Base-by-base conservation (phyloP, 2,888 invertebrate species). In the Tetragnatha montana region DNA sequence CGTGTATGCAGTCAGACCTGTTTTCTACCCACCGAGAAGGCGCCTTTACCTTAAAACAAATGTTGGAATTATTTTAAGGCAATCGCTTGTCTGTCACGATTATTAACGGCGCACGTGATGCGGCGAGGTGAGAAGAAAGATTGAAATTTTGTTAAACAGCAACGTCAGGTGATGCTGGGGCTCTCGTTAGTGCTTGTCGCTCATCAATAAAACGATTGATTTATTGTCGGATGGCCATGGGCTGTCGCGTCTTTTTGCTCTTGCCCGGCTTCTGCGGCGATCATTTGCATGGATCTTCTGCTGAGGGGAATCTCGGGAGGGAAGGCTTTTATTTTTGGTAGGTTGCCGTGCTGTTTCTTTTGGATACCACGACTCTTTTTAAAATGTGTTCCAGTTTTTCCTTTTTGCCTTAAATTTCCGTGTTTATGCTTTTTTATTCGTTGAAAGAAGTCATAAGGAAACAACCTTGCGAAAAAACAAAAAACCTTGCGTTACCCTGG, bases 21-120 rank as follows among this genome's bases (percentile, higher is more conserved):
- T 87, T 87, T 86, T 60, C 50, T 87, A 81, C 81, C 87, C 68
- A 86, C 79, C 47, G 79, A 79, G 85, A 86, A 79, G 78, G 79
- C 85, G 69, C 85, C 70, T 69, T 50, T 19, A 19, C 22, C 76
- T 79, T 79, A 86, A 82, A 82, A 82, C 82, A 82, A 82, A 82
- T 82, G 82, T 82, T 80, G 73, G 82, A 76, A 75, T 84, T 84
- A 84, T 49, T 84, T 84, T 47, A 69, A 76, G 47, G 83, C 75
- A 82, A 82, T 82, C 82, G 51, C 71, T 51, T 82, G 82, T 82
- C 82, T 82, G 60, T 82, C 82, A 82, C 74, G 51, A 82, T 82
- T 82, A 82, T 82, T 82, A 82, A 82, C 82, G 82, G 74, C 74
- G 51, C 51, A 22, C 50, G 74, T 74, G 82, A 74, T 60, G 81